phyloP scores from a whole-genome alignment of 1,140 invertebrate genomes.

The Amyelois transitella region DNA sequence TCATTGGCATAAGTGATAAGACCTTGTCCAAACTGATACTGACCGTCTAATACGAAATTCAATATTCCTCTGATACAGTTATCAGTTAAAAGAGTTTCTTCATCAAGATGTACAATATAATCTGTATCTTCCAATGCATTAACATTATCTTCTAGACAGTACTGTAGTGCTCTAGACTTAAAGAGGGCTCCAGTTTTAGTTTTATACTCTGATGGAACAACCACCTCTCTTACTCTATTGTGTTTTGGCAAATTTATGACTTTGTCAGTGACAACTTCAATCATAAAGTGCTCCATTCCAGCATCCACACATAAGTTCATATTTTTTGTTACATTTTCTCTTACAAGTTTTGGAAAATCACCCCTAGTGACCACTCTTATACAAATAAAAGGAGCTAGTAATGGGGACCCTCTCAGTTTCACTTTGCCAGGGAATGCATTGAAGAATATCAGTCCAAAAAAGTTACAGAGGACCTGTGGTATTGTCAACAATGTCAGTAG shows the following conservation, averaged over 20 bases:
- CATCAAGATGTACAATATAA: conserved; percentile 98
- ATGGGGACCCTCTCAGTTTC: conserved; percentile 89
- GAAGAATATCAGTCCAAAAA: conserved; percentile 91
- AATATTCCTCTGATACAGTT: conserved; percentile 93
- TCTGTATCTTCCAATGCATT: conserved; percentile 92
- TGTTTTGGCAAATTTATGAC: conserved; percentile 83
- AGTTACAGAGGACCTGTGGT: conserved; percentile 94
- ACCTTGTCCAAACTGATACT: conserved; percentile 97
- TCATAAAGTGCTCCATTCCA: conserved; percentile 96
- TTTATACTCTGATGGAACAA: conserved; percentile 89
- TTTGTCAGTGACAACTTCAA: conserved; percentile 98
- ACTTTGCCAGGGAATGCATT: conserved; percentile 97
- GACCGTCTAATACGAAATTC: conserved; percentile 96
- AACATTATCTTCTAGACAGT: conserved; percentile 93
- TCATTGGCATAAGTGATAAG: conserved; percentile 98
- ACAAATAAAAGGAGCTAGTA: conserved; percentile 96
- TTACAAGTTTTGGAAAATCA: conserved; percentile 94
- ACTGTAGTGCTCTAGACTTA: conserved; percentile 96
- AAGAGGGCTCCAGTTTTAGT: conserved; percentile 94
- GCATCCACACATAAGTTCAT: conserved; percentile 91
- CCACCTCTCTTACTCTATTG: conserved; percentile 85
- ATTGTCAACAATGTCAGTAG: conserved; percentile 90
- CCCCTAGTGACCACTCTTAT: conserved; percentile 96
- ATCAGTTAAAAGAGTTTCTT: conserved; percentile 96
- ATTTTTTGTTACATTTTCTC: conserved; percentile 91